phyloP scores from a whole-genome alignment of 2,888 invertebrate genomes.

The Morpho deidamia region DNA sequence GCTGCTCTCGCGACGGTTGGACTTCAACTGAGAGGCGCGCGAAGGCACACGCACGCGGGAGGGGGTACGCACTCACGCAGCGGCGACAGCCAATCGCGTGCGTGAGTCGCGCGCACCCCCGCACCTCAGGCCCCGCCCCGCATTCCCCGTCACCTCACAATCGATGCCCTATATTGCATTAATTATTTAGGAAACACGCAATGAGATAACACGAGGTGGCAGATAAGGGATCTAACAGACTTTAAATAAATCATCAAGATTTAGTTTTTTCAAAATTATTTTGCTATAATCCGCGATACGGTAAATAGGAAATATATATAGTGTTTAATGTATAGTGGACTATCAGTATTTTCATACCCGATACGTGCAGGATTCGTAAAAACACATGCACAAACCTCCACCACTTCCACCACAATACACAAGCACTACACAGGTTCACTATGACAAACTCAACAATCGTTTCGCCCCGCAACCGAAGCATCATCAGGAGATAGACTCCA shows the following conservation, averaged over 20 bases:
- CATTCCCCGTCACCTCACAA: slow-evolving; percentile 73
- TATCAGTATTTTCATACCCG: too few relatives aligned
- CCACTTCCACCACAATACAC: too few relatives aligned
- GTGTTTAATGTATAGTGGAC: too few relatives aligned
- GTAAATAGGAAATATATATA: too few relatives aligned
- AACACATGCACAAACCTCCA: too few relatives aligned
- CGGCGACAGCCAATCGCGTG: slow-evolving; percentile 72
- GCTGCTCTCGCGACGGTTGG: slow-evolving; percentile 48
- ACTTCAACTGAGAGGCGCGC: slow-evolving; percentile 63
- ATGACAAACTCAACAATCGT: too few relatives aligned
- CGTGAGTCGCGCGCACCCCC: slow-evolving; percentile 77
- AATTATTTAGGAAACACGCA: slow-evolving; percentile 80
- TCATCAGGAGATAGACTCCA: too few relatives aligned
- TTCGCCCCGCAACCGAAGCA: too few relatives aligned
- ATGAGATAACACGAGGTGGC: slow-evolving; percentile 77
- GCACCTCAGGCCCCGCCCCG: slow-evolving; percentile 56
- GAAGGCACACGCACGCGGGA: slow-evolving; percentile 70
- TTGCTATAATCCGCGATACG: too few relatives aligned
- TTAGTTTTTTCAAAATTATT: slow-evolving; percentile 22
- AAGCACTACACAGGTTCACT: too few relatives aligned
- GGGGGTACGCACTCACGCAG: slow-evolving; percentile 76
- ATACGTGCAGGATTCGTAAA: too few relatives aligned
- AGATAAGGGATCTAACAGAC: slow-evolving; percentile 71
- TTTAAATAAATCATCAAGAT: slow-evolving; percentile 67
- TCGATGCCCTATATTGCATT: slow-evolving; percentile 80